Percentiles rank a stretch among this genome's conserved stretches.
Evolutionary conservation across 2,797 vertebrate genomes (phyloP).

Genomic region (Euthynnus affinis): DNA sequence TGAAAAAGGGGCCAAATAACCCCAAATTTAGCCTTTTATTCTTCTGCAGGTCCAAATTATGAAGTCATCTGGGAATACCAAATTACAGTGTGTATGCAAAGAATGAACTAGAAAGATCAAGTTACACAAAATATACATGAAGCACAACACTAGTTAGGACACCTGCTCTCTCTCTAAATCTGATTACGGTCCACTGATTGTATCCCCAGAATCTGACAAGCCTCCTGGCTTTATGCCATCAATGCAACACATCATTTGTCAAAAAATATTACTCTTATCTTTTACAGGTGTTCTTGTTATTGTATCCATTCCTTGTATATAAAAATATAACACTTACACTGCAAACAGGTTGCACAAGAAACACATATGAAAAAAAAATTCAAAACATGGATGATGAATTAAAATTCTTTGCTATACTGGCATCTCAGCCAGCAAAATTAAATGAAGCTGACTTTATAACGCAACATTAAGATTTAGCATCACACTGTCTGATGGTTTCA

Average conservation of each 20-base stretch:
- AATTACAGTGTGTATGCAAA: conserved; percentile 69
- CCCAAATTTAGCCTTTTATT: conserved; percentile 70
- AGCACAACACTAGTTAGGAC: conserved; percentile 67
- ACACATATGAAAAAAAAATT: not conserved
- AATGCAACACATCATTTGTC: conserved; percentile 3
- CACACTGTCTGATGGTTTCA: not conserved
- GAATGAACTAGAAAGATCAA: conserved; percentile 45
- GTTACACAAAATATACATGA: conserved; percentile 61
- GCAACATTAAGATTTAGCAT: not conserved
- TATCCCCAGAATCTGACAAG: conserved; percentile 47
- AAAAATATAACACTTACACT: not conserved
- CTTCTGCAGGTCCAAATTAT: conserved; percentile 75
- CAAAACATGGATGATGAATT: not conserved
- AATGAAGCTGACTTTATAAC: no score
- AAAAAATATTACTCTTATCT: conserved; percentile 4
- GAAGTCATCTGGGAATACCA: conserved; percentile 77
- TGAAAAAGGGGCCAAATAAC: conserved; percentile 79
- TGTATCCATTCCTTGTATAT: not conserved
- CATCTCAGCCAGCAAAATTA: no score
- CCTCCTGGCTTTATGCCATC: conserved; percentile 10
- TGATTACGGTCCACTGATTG: conserved; percentile 51
- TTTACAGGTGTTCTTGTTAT: not conserved
- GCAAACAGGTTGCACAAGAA: not conserved
- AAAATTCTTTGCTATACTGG: not conserved
- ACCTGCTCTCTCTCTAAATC: conserved; percentile 73